Percentiles rank a stretch among this genome's conserved stretches.
phyloP scores from a whole-genome alignment of 2,888 invertebrate species.

The Drosophila mulleri region DNA sequence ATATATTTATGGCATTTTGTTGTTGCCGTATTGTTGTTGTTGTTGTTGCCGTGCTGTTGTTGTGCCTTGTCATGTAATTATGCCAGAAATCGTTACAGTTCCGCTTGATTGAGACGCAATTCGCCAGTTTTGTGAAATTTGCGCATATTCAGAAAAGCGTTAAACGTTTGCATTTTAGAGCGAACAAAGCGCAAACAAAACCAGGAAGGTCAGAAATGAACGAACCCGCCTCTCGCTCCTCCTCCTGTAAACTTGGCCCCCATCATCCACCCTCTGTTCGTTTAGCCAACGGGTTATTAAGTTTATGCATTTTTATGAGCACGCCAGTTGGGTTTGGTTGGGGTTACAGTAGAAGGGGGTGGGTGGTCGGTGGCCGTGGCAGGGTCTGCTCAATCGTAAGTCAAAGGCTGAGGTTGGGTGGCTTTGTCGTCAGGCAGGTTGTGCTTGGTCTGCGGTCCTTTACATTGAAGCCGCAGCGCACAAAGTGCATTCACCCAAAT shows the following conservation, averaged over 20 bases:
- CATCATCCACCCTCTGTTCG: background rate
- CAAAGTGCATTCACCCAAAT: conserved; percentile 73
- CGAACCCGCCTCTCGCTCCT: background rate
- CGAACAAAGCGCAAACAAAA: conserved; percentile 43
- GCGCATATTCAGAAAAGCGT: conserved; percentile 30
- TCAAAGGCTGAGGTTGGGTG: conserved; percentile 48
- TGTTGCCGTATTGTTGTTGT: conserved; percentile 7
- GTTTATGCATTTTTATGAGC: conserved; percentile 60
- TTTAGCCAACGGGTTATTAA: conserved; percentile 54
- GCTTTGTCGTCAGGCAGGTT: conserved; percentile 34
- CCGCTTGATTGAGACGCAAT: conserved; percentile 58
- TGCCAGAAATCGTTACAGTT: conserved; percentile 64
- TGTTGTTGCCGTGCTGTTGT: background rate
- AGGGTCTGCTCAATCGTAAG: conserved; percentile 47
- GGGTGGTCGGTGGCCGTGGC: background rate
- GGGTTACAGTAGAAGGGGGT: background rate
- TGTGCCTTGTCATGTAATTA: conserved; percentile 40
- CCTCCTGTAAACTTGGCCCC: conserved; percentile 10
- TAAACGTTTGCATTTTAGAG: conserved; percentile 52
- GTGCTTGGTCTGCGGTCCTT: conserved; percentile 45
- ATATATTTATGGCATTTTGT: conserved; percentile 52
- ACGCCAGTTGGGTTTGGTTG: background rate
- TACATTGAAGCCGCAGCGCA: conserved; percentile 53
- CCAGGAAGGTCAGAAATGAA: conserved; percentile 56
- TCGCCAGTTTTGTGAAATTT: conserved; percentile 40